Evolutionary conservation across 2,113 vertebrate species (phyloP).

Genomic region (Heliornis fulica): DNA sequence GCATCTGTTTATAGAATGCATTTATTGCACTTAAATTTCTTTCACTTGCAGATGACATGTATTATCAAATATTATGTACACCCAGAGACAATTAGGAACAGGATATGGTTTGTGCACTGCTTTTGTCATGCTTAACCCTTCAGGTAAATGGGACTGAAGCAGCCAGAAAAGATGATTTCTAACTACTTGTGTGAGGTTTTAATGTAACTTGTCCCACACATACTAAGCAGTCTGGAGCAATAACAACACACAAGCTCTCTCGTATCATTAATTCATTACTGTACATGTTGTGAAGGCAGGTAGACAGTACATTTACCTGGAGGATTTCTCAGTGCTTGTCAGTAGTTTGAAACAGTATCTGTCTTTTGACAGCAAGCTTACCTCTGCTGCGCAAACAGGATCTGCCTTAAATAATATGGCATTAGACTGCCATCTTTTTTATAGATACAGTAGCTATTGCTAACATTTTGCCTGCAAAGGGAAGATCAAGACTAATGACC

Average conservation of each 20-base stretch:
- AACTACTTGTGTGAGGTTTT: constrained; percentile 2
- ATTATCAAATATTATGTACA: neutral
- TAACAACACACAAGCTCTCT: neutral
- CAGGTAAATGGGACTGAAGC: neutral
- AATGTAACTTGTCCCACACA: neutral
- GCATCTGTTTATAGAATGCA: neutral
- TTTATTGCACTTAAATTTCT: neutral
- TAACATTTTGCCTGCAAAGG: neutral
- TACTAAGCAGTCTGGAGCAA: neutral
- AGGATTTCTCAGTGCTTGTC: constrained; percentile 5
- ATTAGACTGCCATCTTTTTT: constrained; percentile 29
- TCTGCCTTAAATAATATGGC: constrained; percentile 2
- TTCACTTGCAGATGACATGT: neutral
- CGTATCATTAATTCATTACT: neutral
- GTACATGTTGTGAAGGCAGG: neutral
- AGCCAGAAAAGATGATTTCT: neutral
- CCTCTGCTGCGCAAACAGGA: neutral
- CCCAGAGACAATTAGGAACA: neutral
- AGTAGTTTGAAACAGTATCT: neutral
- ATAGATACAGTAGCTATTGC: neutral
- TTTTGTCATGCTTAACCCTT: neutral
- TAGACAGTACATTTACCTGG: neutral
- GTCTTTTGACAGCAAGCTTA: constrained; percentile 15
- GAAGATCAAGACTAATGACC: neutral
- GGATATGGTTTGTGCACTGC: neutral